Evolutionary conservation across 2,888 invertebrate species (phyloP).

Genomic region (Yponomeuta plumbellus): DNA sequence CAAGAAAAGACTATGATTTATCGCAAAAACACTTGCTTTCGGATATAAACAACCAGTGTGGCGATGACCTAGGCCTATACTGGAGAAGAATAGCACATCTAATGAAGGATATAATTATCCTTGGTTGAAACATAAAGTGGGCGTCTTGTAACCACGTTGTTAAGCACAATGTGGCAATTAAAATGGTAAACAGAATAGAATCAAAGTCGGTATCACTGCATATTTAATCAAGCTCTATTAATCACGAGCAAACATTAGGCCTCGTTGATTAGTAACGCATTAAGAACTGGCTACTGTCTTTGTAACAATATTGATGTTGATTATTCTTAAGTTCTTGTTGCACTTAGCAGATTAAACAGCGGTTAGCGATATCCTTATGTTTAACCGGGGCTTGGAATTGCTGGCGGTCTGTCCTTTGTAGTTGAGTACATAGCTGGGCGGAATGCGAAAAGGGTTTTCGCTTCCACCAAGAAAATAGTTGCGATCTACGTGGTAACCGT

Average conservation of each 20-base stretch:
- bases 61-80: no score
- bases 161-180: background rate
- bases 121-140: background rate
- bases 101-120: background rate
- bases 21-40: no score
- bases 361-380: no score
- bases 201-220: background rate
- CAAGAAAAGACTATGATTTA: no score
- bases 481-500: no score
- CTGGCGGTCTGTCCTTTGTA: no score
- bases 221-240: background rate
- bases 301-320: background rate
- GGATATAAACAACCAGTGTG: no score
- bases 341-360: no score
- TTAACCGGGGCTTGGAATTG: no score
- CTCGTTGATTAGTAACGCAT: background rate
- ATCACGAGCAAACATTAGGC: background rate
- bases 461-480: no score
- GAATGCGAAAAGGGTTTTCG: no score
- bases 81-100: background rate
- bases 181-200: conserved; percentile 1
- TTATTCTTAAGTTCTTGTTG: background rate
- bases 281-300: background rate
- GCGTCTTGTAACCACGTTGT: background rate
- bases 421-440: no score